These are phyloP conservation scores for Microtus oregoni DNA, from an alignment of 2,113 vertebrate genomes.

Conservation along the genomic window DNA sequence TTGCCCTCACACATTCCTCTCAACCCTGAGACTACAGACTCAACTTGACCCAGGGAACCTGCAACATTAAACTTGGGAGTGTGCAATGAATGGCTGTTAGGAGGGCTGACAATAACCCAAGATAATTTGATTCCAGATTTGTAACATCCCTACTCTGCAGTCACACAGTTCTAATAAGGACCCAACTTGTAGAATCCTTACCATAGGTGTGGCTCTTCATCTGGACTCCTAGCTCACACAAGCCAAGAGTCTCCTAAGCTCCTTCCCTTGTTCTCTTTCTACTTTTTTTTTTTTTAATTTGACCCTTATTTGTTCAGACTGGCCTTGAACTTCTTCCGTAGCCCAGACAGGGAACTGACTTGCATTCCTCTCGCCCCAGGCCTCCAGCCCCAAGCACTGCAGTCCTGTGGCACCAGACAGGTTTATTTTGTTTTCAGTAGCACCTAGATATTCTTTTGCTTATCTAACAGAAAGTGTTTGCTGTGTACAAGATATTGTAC, in stretches of 20 bases:
- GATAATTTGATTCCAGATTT: not conserved
- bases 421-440: not conserved
- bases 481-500: not conserved
- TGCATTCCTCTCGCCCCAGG: not conserved
- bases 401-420: not conserved
- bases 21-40: not conserved
- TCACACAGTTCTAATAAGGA: not conserved
- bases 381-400: too few relatives aligned
- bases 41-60: not conserved
- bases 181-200: not conserved
- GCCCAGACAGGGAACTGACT: not conserved
- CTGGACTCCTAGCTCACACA: not conserved
- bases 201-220: not conserved
- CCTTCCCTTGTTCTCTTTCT: not conserved
- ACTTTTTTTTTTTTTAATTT: too few relatives aligned
- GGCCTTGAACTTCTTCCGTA: not conserved
- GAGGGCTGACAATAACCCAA: not conserved
- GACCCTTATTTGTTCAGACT: not conserved
- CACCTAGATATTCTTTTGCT: not conserved
- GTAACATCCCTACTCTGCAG: not conserved
- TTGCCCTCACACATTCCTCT: not conserved
- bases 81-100: not conserved
- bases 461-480: not conserved
- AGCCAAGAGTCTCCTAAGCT: not conserved
- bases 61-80: not conserved